These are phyloP conservation scores for Apotomis betuletana DNA, from an alignment of 2,888 invertebrate genomes.

Conservation along the genomic window DNA sequence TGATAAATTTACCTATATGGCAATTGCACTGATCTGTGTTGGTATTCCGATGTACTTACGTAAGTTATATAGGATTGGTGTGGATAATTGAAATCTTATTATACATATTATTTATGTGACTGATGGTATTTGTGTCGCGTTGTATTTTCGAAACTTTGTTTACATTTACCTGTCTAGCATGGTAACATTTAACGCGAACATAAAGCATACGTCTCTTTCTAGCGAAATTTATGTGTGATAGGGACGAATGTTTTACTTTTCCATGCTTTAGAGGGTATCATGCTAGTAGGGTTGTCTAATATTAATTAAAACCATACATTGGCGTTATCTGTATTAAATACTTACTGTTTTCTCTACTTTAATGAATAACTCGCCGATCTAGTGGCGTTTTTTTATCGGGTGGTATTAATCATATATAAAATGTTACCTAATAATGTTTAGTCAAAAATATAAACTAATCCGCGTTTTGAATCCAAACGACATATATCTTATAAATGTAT, in stretches of 20 bases:
- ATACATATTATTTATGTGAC: slow-evolving; percentile 15
- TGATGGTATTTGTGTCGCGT: slow-evolving; percentile 15
- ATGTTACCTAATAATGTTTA: slow-evolving; percentile 17
- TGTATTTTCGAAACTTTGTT: slow-evolving; percentile 21
- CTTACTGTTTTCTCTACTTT: slow-evolving; percentile 29
- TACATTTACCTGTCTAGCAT: neutral
- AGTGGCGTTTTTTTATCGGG: slow-evolving; percentile 19
- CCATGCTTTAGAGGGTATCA: too few relatives aligned
- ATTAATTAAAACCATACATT: slow-evolving; percentile 14
- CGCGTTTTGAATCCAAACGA: slow-evolving; percentile 26
- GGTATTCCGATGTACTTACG: slow-evolving; percentile 20
- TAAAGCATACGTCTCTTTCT: too few relatives aligned
- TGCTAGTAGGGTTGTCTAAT: neutral
- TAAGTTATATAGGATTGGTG: slow-evolving; percentile 22
- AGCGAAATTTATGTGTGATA: too few relatives aligned
- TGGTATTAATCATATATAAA: slow-evolving; percentile 14
- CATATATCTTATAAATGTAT: slow-evolving; percentile 11
- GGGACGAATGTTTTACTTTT: too few relatives aligned
- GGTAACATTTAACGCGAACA: too few relatives aligned
- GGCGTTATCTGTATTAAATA: slow-evolving; percentile 16
- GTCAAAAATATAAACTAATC: slow-evolving; percentile 6
- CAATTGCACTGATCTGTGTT: slow-evolving; percentile 38
- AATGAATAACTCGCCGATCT: neutral
- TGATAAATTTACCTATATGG: slow-evolving; percentile 11
- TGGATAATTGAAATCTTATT: slow-evolving; percentile 13